These are phyloP conservation scores for Hepsetus odoe DNA, from an alignment of 2,113 vertebrate species.

Conservation along the genomic window DNA sequence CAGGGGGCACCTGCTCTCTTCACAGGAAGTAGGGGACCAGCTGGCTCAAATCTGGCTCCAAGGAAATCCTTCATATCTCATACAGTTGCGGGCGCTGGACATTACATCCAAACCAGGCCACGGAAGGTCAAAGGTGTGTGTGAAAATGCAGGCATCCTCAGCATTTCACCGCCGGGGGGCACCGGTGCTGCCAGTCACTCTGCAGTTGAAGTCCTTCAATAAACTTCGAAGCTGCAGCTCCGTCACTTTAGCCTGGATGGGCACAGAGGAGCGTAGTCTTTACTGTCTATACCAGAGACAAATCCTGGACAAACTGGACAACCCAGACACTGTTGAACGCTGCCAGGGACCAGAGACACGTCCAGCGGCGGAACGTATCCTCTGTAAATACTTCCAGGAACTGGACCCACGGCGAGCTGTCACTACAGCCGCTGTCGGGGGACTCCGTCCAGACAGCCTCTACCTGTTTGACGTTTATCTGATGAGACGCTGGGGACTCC, in stretches of 20 bases:
- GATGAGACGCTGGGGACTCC: slow-evolving; percentile 85
- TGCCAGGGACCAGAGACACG: slow-evolving; percentile 85
- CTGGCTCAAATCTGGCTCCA: slow-evolving; percentile 82
- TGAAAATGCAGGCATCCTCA: slow-evolving; percentile 83
- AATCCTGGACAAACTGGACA: slow-evolving; percentile 54
- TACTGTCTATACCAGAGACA: slow-evolving; percentile 85
- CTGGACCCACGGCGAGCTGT: slow-evolving; percentile 83
- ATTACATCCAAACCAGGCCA: slow-evolving; percentile 1
- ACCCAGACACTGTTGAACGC: slow-evolving; percentile 58
- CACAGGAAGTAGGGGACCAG: slow-evolving; percentile 72
- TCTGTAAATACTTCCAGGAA: slow-evolving; percentile 90
- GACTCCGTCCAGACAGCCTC: slow-evolving; percentile 77
- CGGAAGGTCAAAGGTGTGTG: slow-evolving; percentile 64
- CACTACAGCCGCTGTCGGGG: slow-evolving; percentile 83
- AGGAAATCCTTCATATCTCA: slow-evolving; percentile 79
- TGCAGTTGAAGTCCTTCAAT: slow-evolving; percentile 89
- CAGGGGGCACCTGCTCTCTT: slow-evolving; percentile 73
- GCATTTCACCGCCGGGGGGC: slow-evolving; percentile 80
- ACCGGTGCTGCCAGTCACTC: slow-evolving; percentile 82
- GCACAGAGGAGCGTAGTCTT: slow-evolving; percentile 85
- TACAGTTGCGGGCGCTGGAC: slow-evolving; percentile 75
- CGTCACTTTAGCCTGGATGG: slow-evolving; percentile 88
- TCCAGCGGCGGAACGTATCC: slow-evolving; percentile 81
- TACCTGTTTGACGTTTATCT: slow-evolving; percentile 91
- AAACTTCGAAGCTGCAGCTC: slow-evolving; percentile 85